Conservation (phyloP, 2,113 vertebrate species). For the Tragelaphus imberbis region DNA sequence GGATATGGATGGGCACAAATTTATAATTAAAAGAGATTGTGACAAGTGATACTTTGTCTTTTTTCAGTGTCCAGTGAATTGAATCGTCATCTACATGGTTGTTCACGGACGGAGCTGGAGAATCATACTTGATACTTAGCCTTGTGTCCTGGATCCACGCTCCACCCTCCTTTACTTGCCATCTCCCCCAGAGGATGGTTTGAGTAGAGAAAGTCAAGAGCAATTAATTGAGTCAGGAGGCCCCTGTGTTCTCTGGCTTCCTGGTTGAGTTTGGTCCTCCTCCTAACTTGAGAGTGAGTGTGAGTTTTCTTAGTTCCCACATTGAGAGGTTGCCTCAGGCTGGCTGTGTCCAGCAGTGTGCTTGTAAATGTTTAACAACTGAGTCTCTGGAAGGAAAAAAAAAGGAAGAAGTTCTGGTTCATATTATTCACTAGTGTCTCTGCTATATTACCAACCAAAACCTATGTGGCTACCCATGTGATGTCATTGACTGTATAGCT, state of each 20-base stretch:
- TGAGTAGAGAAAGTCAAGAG: neutral
- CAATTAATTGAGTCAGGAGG: neutral
- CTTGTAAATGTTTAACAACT: neutral
- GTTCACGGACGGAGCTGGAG: neutral
- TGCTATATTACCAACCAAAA: neutral
- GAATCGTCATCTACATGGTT: neutral
- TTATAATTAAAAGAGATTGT: neutral
- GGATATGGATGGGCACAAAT: neutral
- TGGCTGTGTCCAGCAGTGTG: neutral
- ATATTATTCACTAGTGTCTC: neutral
- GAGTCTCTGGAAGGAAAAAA: neutral
- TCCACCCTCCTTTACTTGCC: neutral
- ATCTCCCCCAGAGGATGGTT: neutral
- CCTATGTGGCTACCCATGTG: neutral
- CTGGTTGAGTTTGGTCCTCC: neutral
- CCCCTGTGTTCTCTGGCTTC: neutral
- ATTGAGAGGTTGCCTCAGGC: neutral
- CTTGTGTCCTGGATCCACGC: neutral
- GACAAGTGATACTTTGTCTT: neutral
- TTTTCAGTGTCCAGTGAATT: neutral
- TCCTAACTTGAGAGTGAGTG: neutral
- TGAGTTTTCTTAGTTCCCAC: neutral
- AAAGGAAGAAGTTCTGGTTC: neutral
- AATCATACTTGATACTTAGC: neutral
- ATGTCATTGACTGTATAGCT: neutral